Evolutionary conservation across 2,113 vertebrate species (phyloP).

Genomic region (Amazona guildingii): DNA sequence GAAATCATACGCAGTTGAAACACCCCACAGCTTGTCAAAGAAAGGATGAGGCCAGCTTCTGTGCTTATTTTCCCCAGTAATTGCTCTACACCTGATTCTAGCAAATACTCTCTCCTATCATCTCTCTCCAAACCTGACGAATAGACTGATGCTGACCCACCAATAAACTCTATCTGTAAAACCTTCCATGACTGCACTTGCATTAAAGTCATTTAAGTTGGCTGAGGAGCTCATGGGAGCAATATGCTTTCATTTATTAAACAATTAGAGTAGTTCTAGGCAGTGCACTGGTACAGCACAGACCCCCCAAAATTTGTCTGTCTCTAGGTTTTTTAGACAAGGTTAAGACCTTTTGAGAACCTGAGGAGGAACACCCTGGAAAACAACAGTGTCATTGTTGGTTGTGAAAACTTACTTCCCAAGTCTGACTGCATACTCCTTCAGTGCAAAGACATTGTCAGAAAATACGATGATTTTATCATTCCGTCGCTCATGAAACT

Average conservation of each 20-base stretch:
- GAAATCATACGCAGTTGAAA: neutral
- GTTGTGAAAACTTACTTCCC: conserved; percentile 84
- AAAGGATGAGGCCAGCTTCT: neutral
- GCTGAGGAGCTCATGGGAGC: neutral
- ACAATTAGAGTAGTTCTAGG: neutral
- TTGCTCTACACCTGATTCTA: rapidly evolving
- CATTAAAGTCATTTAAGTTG: neutral
- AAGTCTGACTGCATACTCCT: conserved; percentile 93
- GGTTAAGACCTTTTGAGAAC: neutral
- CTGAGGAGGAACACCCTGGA: neutral
- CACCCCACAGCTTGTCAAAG: neutral
- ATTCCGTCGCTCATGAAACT: conserved; percentile 94
- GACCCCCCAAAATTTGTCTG: neutral
- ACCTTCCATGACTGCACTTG: neutral
- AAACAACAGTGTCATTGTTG: neutral
- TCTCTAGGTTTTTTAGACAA: neutral
- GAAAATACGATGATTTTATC: conserved; percentile 99
- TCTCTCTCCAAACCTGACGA: neutral
- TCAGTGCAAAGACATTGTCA: conserved; percentile 97
- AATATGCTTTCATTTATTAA: neutral
- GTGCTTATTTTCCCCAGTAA: neutral
- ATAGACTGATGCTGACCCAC: neutral
- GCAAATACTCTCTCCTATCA: neutral
- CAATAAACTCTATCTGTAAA: neutral
- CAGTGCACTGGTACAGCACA: neutral